A percentile compares a stretch with the other conserved stretches of the same genome.
Evolutionary conservation across 2,888 invertebrate species (phyloP).

Genomic region (Andrena camellia): DNA sequence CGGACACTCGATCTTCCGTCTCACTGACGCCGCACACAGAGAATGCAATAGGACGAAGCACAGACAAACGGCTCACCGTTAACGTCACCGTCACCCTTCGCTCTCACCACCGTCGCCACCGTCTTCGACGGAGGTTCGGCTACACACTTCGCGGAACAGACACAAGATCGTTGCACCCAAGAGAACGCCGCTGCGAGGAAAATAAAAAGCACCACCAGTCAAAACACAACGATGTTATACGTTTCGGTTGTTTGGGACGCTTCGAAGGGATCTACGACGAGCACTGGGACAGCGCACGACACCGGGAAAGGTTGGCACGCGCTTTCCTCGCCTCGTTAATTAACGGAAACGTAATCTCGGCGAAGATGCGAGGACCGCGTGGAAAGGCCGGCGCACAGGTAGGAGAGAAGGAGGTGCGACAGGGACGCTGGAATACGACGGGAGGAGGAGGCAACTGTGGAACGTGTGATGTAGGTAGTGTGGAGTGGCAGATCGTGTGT

Average conservation of each 20-base stretch:
- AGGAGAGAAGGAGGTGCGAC: slow-evolving; percentile 49
- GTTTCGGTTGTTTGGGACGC: neutral
- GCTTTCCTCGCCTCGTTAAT: slow-evolving; percentile 41
- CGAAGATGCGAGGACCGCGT: slow-evolving; percentile 64
- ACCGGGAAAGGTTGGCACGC: slow-evolving; percentile 22
- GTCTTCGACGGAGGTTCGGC: slow-evolving; percentile 37
- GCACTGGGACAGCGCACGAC: neutral
- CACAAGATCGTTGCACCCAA: slow-evolving; percentile 57
- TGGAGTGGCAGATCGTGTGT: slow-evolving; percentile 34
- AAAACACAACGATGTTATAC: slow-evolving; percentile 45
- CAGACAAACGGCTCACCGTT: slow-evolving; percentile 59
- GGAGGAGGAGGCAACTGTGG: slow-evolving; percentile 48
- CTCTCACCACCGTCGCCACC: slow-evolving; percentile 51
- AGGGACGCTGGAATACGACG: slow-evolving; percentile 27
- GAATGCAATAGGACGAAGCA: slow-evolving; percentile 27
- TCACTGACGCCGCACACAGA: slow-evolving; percentile 48
- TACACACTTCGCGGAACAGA: slow-evolving; percentile 39
- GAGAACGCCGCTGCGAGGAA: slow-evolving; percentile 20
- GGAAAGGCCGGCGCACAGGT: slow-evolving; percentile 59
- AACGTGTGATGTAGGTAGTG: slow-evolving; percentile 20
- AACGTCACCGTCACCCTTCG: slow-evolving; percentile 51
- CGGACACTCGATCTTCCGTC: slow-evolving; percentile 29
- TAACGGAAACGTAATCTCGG: slow-evolving; percentile 55
- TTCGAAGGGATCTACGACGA: neutral
- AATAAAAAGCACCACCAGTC: slow-evolving; percentile 60